These are phyloP conservation scores for Spodoptera litura DNA, from an alignment of 1,140 invertebrate species.

Conservation along the genomic window DNA sequence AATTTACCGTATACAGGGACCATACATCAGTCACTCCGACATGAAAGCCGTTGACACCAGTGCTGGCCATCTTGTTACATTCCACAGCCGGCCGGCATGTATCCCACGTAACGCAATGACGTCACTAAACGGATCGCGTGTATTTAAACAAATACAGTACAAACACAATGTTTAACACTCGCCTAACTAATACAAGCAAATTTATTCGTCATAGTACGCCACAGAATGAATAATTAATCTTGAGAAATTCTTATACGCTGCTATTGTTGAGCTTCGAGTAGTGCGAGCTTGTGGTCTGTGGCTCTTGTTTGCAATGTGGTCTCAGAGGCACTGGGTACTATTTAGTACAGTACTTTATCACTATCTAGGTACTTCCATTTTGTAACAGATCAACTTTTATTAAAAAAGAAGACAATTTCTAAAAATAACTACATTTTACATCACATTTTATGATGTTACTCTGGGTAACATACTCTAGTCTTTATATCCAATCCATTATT, in stretches of 20 bases:
- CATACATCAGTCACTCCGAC: too few species aligned
- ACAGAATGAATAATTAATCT: constrained; percentile 65
- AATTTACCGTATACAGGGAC: too few species aligned
- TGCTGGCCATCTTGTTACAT: neutral
- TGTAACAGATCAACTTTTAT: too few species aligned
- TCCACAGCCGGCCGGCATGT: neutral
- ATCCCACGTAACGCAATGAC: constrained; percentile 11
- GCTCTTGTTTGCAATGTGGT: neutral
- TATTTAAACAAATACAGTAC: constrained; percentile 50
- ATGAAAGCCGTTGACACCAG: too few species aligned
- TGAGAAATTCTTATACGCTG: constrained; percentile 57
- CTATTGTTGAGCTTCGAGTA: constrained; percentile 44
- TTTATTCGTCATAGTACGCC: constrained; percentile 61
- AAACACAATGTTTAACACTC: constrained; percentile 51
- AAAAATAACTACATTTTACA: too few species aligned
- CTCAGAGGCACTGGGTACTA: neutral
- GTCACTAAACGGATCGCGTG: constrained; percentile 23
- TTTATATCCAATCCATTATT: too few species aligned
- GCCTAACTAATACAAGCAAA: constrained; percentile 61
- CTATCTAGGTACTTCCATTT: too few species aligned
- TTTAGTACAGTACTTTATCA: too few species aligned
- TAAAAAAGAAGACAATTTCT: too few species aligned
- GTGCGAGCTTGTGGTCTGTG: neutral
- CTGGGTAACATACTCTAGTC: too few species aligned
- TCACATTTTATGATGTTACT: too few species aligned